Evolutionary conservation across 1,140 invertebrate species (phyloP).

Genomic region (Bombus turneri): DNA sequence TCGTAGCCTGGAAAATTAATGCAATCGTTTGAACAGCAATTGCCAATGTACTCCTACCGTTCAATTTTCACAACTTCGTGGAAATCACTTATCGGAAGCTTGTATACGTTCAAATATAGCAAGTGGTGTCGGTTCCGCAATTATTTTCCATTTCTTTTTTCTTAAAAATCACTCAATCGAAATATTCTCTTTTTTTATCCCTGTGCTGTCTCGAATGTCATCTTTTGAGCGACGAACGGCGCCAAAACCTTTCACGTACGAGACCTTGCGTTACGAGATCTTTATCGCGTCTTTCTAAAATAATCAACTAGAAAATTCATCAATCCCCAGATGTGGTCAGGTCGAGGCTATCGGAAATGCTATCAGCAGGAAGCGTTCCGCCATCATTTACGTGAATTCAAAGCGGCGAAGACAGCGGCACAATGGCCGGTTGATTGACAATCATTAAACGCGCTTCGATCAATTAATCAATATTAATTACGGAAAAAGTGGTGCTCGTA

Average conservation of each 20-base stretch:
- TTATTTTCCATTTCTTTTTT: too few species aligned
- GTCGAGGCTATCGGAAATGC: background rate
- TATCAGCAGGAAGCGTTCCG: conserved; percentile 17
- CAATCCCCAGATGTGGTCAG: background rate
- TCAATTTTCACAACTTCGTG: background rate
- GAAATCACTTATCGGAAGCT: too few species aligned
- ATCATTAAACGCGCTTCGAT: background rate
- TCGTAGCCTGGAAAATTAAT: background rate
- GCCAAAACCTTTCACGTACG: background rate
- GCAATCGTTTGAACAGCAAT: background rate
- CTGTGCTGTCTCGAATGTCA: background rate
- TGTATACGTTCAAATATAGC: too few species aligned
- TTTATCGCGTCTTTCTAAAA: background rate
- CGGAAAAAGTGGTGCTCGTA: background rate
- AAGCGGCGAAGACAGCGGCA: background rate
- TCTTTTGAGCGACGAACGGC: background rate
- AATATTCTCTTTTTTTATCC: too few species aligned
- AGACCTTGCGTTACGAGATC: background rate
- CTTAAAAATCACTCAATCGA: too few species aligned
- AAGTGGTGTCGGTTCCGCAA: too few species aligned
- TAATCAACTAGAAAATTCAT: conserved; percentile 13
- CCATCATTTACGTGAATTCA: conserved; percentile 19
- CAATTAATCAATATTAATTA: conserved; percentile 47
- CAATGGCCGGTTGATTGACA: conserved; percentile 32
- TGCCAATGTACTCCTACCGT: background rate